These are phyloP conservation scores for Vulpes lagopus DNA, from an alignment of 2,113 vertebrate species.

Conservation along the genomic window DNA sequence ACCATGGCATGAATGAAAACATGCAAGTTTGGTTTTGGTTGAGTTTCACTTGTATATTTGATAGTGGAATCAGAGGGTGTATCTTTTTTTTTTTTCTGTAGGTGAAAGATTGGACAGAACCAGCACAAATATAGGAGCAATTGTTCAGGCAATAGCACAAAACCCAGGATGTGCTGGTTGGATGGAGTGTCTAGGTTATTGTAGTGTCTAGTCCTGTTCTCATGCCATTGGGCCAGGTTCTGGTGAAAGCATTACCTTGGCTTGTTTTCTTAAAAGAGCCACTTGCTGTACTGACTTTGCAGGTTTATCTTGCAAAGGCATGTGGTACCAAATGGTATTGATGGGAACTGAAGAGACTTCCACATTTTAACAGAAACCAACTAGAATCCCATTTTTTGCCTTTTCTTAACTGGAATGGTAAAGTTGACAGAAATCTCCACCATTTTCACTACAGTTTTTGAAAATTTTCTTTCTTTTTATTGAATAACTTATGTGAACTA, in stretches of 20 bases:
- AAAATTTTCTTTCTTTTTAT: neutral
- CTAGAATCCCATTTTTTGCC: neutral
- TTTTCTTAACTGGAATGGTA: neutral
- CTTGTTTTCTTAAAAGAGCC: neutral
- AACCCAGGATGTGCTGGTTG: neutral
- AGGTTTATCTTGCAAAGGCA: neutral
- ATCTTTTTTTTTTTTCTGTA: neutral
- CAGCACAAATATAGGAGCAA: neutral
- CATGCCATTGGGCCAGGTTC: neutral
- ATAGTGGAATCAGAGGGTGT: neutral
- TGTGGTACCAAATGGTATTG: neutral
- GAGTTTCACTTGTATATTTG: neutral
- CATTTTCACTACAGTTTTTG: neutral
- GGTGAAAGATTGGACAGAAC: neutral
- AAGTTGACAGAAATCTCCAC: neutral
- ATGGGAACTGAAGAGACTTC: neutral
- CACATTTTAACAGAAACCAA: neutral
- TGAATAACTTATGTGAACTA: neutral
- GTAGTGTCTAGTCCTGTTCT: neutral
- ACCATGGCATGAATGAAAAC: neutral
- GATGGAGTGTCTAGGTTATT: neutral
- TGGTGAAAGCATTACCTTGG: neutral
- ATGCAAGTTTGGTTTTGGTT: neutral
- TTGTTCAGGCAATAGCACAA: neutral
- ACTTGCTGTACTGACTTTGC: neutral